Percentiles rank a stretch among this genome's conserved stretches.
Evolutionary conservation across 2,113 vertebrate species (phyloP).

Genomic region (Pseudorectes ferrugineus): DNA sequence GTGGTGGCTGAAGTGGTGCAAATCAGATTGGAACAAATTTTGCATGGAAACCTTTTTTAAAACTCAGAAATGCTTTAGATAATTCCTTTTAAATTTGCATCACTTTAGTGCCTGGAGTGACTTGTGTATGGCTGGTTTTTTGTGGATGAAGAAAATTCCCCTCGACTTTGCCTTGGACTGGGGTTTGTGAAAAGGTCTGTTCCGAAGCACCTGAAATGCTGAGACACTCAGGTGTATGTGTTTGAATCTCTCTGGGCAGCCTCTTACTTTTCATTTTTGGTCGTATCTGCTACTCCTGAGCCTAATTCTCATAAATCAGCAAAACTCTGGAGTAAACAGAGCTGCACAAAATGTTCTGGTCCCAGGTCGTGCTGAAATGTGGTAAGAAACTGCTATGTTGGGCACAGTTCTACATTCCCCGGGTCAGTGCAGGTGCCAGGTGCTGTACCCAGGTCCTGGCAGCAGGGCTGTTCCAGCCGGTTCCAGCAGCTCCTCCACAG

Average conservation of each 20-base stretch:
- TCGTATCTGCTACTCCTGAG: not conserved
- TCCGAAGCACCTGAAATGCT: not conserved
- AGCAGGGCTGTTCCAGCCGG: accelerated
- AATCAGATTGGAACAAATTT: not conserved
- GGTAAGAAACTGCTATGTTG: not conserved
- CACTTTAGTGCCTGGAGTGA: not conserved
- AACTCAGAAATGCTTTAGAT: not conserved
- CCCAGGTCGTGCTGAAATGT: accelerated
- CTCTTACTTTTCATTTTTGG: not conserved
- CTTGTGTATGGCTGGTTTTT: not conserved
- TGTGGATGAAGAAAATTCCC: not conserved
- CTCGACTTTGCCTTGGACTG: accelerated
- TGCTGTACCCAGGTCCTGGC: not conserved
- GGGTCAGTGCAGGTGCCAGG: not conserved
- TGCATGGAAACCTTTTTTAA: not conserved
- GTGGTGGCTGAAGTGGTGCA: not conserved
- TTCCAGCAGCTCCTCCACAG: not conserved
- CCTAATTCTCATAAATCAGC: not conserved
- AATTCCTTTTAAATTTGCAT: not conserved
- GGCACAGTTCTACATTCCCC: not conserved
- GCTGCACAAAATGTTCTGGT: not conserved
- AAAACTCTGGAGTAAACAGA: not conserved
- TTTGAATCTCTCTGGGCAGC: not conserved
- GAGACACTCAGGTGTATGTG: accelerated
- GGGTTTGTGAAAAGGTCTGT: not conserved